phyloP scores from a whole-genome alignment of 2,797 vertebrate species.

The Dallia pectoralis region DNA sequence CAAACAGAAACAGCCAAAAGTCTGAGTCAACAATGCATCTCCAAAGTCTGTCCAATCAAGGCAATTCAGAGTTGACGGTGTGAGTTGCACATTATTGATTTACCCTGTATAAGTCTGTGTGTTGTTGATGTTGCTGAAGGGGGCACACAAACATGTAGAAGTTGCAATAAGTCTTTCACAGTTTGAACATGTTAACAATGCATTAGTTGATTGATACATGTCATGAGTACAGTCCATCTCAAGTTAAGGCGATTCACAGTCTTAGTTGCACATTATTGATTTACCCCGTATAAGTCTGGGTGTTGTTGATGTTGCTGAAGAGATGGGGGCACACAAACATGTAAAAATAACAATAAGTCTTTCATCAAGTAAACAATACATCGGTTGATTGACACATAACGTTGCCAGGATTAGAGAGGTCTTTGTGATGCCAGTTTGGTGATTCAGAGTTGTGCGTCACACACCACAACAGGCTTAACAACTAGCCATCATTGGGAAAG shows the following conservation, averaged over 20 bases:
- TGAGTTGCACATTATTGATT: not conserved
- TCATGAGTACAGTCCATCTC: not conserved
- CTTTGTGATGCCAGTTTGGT: not conserved
- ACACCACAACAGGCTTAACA: not conserved
- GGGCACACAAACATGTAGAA: slow-evolving; percentile 2
- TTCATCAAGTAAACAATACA: too few relatives aligned
- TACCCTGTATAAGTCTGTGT: too few relatives aligned
- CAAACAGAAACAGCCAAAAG: slow-evolving; percentile 3
- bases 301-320: not conserved
- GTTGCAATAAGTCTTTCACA: not conserved
- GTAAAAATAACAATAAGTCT: not conserved
- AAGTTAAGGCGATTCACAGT: not conserved
- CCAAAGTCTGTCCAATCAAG: not conserved
- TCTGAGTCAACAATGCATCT: not conserved
- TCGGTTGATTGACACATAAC: too few relatives aligned
- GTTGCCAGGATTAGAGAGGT: not conserved
- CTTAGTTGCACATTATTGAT: not conserved
- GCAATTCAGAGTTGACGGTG: not conserved
- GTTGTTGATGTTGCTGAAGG: too few relatives aligned
- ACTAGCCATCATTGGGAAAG: not conserved
- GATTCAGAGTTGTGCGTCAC: not conserved
- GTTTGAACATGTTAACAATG: not conserved
- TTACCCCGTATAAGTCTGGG: not conserved
- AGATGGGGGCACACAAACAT: not conserved
- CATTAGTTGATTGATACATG: not conserved